phyloP scores from a whole-genome alignment of 2,113 vertebrate genomes.

The Dendrocopos noguchii region DNA sequence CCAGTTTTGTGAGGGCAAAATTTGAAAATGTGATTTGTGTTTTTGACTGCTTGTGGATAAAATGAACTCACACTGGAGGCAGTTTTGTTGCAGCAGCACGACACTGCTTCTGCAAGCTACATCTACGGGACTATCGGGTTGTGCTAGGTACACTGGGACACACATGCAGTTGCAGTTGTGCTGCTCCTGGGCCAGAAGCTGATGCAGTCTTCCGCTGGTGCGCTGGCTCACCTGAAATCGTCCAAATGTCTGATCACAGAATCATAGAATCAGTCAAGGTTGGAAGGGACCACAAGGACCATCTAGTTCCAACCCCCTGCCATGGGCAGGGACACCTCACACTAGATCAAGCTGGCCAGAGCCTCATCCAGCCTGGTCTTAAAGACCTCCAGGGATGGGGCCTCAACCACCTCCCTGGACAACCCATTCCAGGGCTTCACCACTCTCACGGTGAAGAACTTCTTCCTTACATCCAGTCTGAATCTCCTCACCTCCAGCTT shows the following conservation, averaged over 20 bases:
- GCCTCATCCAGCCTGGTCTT: no score
- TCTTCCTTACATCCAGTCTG: no score
- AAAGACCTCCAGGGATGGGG: no score
- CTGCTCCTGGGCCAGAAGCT: not conserved
- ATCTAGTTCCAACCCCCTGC: no score
- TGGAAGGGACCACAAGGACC: no score
- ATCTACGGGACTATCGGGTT: fast-evolving
- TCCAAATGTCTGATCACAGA: not conserved
- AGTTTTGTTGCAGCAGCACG: not conserved
- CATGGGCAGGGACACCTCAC: no score
- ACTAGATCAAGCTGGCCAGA: no score
- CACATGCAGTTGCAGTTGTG: fast-evolving
- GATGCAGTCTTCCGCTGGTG: fast-evolving
- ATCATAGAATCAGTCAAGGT: no score
- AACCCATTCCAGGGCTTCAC: no score
- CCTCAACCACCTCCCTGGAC: no score
- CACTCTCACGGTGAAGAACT: no score
- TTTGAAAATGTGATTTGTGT: not conserved
- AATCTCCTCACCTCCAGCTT: no score
- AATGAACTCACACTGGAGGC: not conserved
- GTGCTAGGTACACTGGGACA: fast-evolving
- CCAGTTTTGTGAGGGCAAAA: fast-evolving
- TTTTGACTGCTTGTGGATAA: not conserved
- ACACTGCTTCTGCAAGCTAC: not conserved
- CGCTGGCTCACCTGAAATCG: not conserved